Conservation (phyloP, 2,113 vertebrate species). For the Gyps fulvus region DNA sequence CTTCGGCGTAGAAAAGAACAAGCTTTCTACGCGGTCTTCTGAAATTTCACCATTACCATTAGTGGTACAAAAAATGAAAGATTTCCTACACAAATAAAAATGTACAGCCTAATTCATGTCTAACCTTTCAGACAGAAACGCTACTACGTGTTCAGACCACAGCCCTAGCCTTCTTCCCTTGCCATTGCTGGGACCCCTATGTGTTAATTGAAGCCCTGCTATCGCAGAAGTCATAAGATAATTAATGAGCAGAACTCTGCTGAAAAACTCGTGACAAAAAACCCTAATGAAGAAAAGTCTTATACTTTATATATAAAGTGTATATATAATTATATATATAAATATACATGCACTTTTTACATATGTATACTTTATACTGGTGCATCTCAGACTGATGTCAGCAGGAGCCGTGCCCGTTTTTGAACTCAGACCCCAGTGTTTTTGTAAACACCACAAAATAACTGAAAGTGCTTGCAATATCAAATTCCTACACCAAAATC, state of each 20-base stretch:
- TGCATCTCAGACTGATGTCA: neutral
- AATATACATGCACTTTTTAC: no score
- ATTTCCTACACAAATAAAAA: neutral
- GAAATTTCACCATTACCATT: neutral
- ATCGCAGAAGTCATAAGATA: neutral
- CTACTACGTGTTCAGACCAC: accelerated
- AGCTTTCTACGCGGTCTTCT: neutral
- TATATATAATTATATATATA: neutral
- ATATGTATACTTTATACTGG: neutral
- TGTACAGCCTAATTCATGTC: neutral
- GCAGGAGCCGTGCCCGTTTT: neutral
- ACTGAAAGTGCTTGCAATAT: neutral
- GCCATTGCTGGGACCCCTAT: neutral
- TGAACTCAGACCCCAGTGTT: neutral
- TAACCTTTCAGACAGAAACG: neutral
- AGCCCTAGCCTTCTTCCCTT: neutral
- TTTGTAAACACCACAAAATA: neutral
- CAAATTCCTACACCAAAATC: neutral
- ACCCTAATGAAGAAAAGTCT: neutral
- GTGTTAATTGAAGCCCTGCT: neutral
- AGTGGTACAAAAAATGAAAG: neutral
- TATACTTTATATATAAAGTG: neutral
- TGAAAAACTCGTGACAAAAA: neutral
- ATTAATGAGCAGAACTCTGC: neutral
- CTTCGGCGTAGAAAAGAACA: neutral